These are phyloP conservation scores for Dermolepida albohirtum DNA, from an alignment of 2,888 invertebrate genomes.

Conservation along the genomic window DNA sequence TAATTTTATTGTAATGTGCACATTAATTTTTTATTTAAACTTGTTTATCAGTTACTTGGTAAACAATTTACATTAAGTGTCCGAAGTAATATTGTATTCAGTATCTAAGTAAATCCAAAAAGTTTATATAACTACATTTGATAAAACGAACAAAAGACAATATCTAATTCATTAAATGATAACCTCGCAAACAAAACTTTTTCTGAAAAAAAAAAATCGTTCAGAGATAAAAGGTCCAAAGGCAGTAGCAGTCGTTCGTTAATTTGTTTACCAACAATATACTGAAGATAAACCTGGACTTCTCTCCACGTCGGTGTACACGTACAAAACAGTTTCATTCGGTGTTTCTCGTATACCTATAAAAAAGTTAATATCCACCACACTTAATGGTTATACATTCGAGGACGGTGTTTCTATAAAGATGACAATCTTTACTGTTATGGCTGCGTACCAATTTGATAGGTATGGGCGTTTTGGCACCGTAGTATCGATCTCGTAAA, in stretches of 20 bases:
- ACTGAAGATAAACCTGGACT: slow-evolving; percentile 26
- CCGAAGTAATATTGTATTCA: no score
- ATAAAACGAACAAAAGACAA: slow-evolving; percentile 15
- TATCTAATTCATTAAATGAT: slow-evolving; percentile 29
- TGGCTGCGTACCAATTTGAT: slow-evolving; percentile 44
- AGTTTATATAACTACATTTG: slow-evolving; percentile 20
- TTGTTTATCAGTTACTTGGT: no score
- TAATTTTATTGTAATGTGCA: no score
- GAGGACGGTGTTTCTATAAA: slow-evolving; percentile 40
- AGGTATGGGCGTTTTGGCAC: slow-evolving; percentile 43
- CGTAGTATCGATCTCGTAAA: slow-evolving; percentile 27
- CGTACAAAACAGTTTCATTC: not conserved
- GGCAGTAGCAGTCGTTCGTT: slow-evolving; percentile 1
- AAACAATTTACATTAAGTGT: not conserved
- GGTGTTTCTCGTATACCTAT: slow-evolving; percentile 9
- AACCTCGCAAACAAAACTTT: slow-evolving; percentile 26
- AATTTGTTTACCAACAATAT: slow-evolving; percentile 36
- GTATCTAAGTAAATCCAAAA: not conserved
- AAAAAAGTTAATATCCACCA: slow-evolving; percentile 37
- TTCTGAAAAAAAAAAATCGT: slow-evolving; percentile 12
- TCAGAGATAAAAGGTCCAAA: slow-evolving; percentile 25
- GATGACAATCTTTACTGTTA: slow-evolving; percentile 45
- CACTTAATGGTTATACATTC: slow-evolving; percentile 36
- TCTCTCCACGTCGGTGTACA: slow-evolving; percentile 7
- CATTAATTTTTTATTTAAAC: no score